Conservation (phyloP, 1,140 invertebrate genomes). For the Lasioglossum albipes region DNA sequence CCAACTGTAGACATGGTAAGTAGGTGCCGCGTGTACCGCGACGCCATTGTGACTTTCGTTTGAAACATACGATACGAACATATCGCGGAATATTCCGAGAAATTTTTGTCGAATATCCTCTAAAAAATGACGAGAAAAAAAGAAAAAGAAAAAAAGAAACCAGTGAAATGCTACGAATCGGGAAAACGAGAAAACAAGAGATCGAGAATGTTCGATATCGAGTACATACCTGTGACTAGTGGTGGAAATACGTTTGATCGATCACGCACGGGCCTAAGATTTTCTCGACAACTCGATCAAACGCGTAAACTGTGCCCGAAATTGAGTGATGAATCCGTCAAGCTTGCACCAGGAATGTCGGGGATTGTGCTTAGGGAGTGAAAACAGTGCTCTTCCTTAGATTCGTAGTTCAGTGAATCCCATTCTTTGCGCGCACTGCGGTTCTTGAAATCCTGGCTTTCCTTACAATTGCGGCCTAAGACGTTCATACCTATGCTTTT, state of each 20-base stretch:
- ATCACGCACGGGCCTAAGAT: conserved; percentile 13
- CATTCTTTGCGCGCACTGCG: background rate
- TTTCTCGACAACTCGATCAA: conserved; percentile 3
- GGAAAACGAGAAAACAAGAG: background rate
- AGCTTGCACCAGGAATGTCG: conserved; percentile 3
- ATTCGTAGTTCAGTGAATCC: background rate
- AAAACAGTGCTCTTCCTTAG: conserved; percentile 45
- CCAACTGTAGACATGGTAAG: conserved; percentile 75
- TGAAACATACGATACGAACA: no score
- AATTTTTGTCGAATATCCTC: background rate
- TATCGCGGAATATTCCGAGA: background rate
- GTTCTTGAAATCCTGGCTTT: background rate
- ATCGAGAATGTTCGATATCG: background rate
- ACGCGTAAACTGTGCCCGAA: conserved; percentile 31
- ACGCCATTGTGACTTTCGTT: conserved; percentile 14
- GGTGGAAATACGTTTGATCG: conserved; percentile 5
- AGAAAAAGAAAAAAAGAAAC: no score
- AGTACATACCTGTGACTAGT: conserved; percentile 17
- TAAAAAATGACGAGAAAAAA: background rate
- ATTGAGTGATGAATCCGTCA: conserved; percentile 41
- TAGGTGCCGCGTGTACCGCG: conserved; percentile 38
- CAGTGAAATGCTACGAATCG: conserved; percentile 6
- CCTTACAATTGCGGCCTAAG: background rate
- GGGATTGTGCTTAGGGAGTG: conserved; percentile 44
- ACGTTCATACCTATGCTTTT: no score